Base-by-base conservation (phyloP, 2,113 vertebrate species). In the Notothenia rossii region DNA sequence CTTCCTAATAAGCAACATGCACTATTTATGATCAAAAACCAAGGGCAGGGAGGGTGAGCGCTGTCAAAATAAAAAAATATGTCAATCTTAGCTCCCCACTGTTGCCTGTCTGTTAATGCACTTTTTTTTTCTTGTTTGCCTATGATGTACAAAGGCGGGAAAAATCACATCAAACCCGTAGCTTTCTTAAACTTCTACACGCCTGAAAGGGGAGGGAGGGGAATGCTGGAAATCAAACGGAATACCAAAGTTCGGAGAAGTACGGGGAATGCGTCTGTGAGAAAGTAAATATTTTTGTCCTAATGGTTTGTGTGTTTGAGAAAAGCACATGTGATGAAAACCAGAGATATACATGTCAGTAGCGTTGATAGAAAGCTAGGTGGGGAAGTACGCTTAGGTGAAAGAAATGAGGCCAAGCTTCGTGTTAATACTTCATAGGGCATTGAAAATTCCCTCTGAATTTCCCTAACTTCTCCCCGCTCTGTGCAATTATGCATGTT, bases 11-110 rank as follows among this genome's bases (percentile, higher is more conserved):
- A 93, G 90, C 93, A 84, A 80, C 86, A 94, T 94, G 87, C 93
- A 95, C 88, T 94, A 95, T 95, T 95, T 93, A 94, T 95, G 92
- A 94, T 90, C 87, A 87, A 87, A 93, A 92, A 95, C 80, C 87
- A 85, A 89, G 87, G 88, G 88, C 86, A 90, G 86, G 76, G 89
- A 90, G 91, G 91, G 89, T 83, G 87, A 89, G 86, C 61, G 61
- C 86, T 90, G 92, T 93, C 94, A 91, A 92, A 93, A 94, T 92
- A 91, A 94, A 92, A 94, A 90, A 93, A 94, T 89, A 92, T 85
- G 93, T 94, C 94, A 94, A 94, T 95, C 94, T 91, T 81, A 15
- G 70, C 84, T 86, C 90, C 88, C 85, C 56, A 88, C 88, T 91
- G 88, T 92, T 92, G 87, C 83, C 43, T 86, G 91, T 91, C 93